Evolutionary conservation across 2,797 vertebrate genomes (phyloP).

Genomic region (Eidolon dupreanum): DNA sequence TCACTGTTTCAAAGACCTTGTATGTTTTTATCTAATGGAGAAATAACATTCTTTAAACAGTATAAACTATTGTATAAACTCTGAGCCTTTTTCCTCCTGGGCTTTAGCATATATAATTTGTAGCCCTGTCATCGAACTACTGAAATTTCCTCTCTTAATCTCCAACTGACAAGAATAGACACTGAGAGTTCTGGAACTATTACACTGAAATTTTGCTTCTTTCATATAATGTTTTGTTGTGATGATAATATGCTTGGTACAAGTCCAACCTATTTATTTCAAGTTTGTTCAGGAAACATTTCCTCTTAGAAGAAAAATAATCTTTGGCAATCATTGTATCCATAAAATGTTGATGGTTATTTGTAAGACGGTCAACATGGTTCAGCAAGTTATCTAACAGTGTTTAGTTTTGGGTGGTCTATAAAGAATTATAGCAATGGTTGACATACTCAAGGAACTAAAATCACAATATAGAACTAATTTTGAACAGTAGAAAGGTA

Average conservation of each 20-base stretch:
- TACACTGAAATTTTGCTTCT: background rate
- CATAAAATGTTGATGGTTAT: background rate
- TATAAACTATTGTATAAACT: slow-evolving; percentile 14
- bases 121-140: background rate
- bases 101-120: background rate
- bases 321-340: background rate
- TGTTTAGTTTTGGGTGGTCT: background rate
- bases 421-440: background rate
- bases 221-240: slow-evolving; percentile 16
- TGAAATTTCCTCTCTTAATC: background rate
- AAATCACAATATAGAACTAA: background rate
- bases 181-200: background rate
- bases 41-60: slow-evolving; percentile 29
- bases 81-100: background rate
- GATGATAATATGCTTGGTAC: background rate
- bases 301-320: background rate
- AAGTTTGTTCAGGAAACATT: background rate
- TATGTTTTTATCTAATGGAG: slow-evolving; percentile 31
- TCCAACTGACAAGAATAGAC: background rate
- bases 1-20: slow-evolving; percentile 17
- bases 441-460: background rate
- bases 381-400: background rate
- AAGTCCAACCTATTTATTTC: slow-evolving; percentile 7
- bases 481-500: background rate
- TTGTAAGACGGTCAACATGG: background rate